These are phyloP conservation scores for Eupithecia subfuscata DNA, from an alignment of 2,888 invertebrate species.

Conservation along the genomic window DNA sequence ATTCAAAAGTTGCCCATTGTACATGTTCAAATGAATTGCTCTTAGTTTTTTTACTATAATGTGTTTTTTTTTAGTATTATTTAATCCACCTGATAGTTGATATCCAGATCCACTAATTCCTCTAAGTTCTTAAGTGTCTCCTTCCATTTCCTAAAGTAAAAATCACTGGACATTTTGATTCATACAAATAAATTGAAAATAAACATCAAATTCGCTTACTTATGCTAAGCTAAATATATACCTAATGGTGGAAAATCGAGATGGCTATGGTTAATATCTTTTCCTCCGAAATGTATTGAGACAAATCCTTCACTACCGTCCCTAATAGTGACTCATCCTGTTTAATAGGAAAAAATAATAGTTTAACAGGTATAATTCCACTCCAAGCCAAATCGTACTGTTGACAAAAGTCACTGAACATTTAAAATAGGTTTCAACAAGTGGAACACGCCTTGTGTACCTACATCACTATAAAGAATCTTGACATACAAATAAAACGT, in stretches of 20 bases:
- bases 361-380: too few species aligned
- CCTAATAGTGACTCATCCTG: too few species aligned
- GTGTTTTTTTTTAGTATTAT: neutral
- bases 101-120: constrained; percentile 53
- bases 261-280: constrained; percentile 35
- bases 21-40: neutral
- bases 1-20: neutral
- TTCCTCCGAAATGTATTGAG: neutral
- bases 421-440: too few species aligned
- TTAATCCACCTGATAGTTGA: constrained; percentile 62
- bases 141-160: constrained; percentile 68
- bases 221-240: constrained; percentile 6
- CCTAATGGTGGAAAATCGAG: constrained; percentile 28
- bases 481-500: too few species aligned
- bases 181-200: constrained; percentile 51
- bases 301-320: neutral
- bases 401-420: too few species aligned
- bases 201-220: constrained; percentile 36
- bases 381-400: too few species aligned
- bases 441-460: too few species aligned
- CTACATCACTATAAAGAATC: too few species aligned
- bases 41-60: neutral
- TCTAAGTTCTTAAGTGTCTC: constrained; percentile 51
- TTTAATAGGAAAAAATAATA: too few species aligned
- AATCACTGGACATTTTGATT: constrained; percentile 67